phyloP scores from a whole-genome alignment of 1,140 invertebrate species.

The Cherax quadricarinatus region DNA sequence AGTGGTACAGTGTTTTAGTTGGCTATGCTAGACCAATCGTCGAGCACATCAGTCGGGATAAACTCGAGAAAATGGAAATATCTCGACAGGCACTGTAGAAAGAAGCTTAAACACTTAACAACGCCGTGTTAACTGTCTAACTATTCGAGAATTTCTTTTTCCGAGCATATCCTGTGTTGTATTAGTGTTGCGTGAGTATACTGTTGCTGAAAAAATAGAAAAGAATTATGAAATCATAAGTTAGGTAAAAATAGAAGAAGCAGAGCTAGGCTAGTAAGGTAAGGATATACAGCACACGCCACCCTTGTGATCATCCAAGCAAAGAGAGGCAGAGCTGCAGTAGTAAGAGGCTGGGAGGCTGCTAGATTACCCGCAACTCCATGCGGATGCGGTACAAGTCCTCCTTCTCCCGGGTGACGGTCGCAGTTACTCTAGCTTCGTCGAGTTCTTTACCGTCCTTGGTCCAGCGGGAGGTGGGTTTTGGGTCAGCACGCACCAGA shows the following conservation, averaged over 20 bases:
- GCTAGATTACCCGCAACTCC: slow-evolving; percentile 84
- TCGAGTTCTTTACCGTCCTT: slow-evolving; percentile 79
- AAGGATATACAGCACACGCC: background rate
- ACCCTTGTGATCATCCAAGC: background rate
- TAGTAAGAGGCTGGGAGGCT: background rate
- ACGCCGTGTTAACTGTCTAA: background rate
- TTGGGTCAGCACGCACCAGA: slow-evolving; percentile 94
- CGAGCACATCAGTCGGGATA: background rate
- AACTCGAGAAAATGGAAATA: background rate
- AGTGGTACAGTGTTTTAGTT: slow-evolving; percentile 7
- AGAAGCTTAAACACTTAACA: background rate
- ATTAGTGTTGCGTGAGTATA: slow-evolving; percentile 13
- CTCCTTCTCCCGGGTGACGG: slow-evolving; percentile 86
- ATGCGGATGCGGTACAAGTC: slow-evolving; percentile 93
- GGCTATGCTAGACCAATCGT: slow-evolving; percentile 5
- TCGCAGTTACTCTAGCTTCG: slow-evolving; percentile 87
- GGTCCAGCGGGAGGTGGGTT: slow-evolving; percentile 96
- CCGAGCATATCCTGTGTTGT: slow-evolving; percentile 1
- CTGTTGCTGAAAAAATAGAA: slow-evolving; percentile 10
- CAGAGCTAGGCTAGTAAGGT: background rate
- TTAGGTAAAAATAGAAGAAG: background rate
- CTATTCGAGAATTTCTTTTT: slow-evolving; percentile 3
- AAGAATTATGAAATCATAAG: slow-evolving; percentile 7
- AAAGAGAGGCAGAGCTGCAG: background rate
- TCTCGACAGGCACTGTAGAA: background rate